These are phyloP conservation scores for Campaea margaritaria DNA, from an alignment of 2,888 invertebrate species.

Conservation along the genomic window DNA sequence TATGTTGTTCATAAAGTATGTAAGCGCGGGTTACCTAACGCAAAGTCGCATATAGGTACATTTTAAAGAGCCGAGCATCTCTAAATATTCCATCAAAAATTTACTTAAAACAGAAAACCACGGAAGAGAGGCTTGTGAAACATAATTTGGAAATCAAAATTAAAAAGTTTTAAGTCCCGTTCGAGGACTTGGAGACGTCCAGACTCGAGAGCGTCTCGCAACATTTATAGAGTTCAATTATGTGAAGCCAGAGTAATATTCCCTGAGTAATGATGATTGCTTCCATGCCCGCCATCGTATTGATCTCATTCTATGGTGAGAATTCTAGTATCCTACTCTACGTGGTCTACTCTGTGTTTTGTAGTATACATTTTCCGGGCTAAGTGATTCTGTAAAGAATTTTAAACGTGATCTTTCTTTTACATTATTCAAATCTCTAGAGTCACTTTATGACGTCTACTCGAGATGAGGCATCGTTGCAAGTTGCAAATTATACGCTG, in stretches of 20 bases:
- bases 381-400: not conserved
- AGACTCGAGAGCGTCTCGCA: conserved; percentile 8
- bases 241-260: conserved; percentile 17
- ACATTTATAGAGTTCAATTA: conserved; percentile 17
- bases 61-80: conserved; percentile 4
- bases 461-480: too few relatives aligned
- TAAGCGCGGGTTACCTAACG: too few relatives aligned
- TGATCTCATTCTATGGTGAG: not conserved
- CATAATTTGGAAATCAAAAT: not conserved
- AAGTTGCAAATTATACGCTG: too few relatives aligned
- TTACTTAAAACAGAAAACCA: not conserved
- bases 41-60: conserved; percentile 11
- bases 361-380: too few relatives aligned
- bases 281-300: not conserved
- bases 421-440: too few relatives aligned
- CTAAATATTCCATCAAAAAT: too few relatives aligned
- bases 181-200: conserved; percentile 9
- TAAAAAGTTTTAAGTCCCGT: conserved; percentile 7
- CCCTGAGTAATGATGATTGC: conserved; percentile 20
- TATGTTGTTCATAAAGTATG: conserved; percentile 10
- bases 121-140: not conserved
- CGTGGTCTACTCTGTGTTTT: too few relatives aligned
- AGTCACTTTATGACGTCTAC: too few relatives aligned
- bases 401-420: not conserved
- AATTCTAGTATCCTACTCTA: not conserved